Percentiles rank a stretch among this genome's conserved stretches.
Evolutionary conservation across 2,888 invertebrate species (phyloP).

Genomic region (Sminthurinus aureus): DNA sequence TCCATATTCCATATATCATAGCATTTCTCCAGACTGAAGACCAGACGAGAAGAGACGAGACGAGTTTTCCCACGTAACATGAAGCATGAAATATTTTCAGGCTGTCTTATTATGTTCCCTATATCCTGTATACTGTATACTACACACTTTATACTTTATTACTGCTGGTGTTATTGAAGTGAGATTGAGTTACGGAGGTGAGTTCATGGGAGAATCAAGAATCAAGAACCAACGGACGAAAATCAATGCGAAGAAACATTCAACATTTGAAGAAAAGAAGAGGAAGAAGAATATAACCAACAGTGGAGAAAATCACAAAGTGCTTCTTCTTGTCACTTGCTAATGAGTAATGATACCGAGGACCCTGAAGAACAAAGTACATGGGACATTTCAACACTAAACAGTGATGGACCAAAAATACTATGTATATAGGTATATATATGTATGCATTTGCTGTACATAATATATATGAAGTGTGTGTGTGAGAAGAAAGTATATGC

Average conservation of each 20-base stretch:
- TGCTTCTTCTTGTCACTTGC: slow-evolving; percentile 42
- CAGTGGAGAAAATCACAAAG: slow-evolving; percentile 26
- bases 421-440: no score
- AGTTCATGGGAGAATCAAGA: slow-evolving; percentile 5
- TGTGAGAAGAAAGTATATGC: background rate
- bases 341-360: slow-evolving; percentile 42
- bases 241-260: background rate
- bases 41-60: background rate
- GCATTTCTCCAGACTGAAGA: background rate
- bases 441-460: no score
- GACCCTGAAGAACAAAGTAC: slow-evolving; percentile 26
- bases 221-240: background rate
- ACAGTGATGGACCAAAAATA: no score
- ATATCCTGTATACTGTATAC: background rate
- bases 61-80: background rate
- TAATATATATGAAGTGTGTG: no score
- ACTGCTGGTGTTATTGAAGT: no score
- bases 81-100: background rate
- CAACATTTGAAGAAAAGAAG: background rate
- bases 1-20: no score
- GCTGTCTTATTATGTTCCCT: background rate
- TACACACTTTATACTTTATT: background rate
- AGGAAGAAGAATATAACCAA: background rate
- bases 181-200: no score
- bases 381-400: background rate